Evolutionary conservation across 1,140 invertebrate genomes (phyloP), one percentile per base, ranked within the genome.

Genomic region (Luehdorfia chinensis): DNA sequence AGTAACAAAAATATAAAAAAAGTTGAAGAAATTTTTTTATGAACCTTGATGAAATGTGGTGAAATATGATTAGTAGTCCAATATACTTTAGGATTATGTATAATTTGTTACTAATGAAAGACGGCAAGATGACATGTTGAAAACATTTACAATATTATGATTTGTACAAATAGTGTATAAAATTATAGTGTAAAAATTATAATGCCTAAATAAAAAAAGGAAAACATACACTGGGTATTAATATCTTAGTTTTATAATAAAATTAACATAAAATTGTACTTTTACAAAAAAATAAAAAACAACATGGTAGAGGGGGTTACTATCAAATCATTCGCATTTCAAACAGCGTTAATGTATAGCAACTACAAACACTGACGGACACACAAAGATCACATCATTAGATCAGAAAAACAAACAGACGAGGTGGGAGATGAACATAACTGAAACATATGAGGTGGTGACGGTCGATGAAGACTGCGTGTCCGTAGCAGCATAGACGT

Each of bases 401-500:
- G 59, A 68, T 59, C 31, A 54, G 36, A 71, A 36, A 70, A 70
- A 52, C 61, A 51, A 57, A 72, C 57, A 49, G 49, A 63, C 30
- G 47, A 64, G 34, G 37, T 59, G 55, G 48, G 51, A 68, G 55
- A 54, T 56, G 25, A 57, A 30, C 21, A 66, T 47, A 61, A 64
- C 54, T 28, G 59, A 50, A 60, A 66, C 48, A 52, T 55, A 65
- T 59, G 58, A 66, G 33, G 51, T 66, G 43, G 52, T 62, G 45
- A 49, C 46, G 33, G 55, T 55, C 57, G 76, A 70, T 46, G 66
- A 47, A 44, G 60, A 55, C 45, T 65, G 56, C 53, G 77, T 64
- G 50, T 86, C 72, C 41, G 75, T 66, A 44, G 72, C 70, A 45
- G 75, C 84, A 57, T 79, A 87, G 43, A 87, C 81, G 58, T 88